Percentiles rank a stretch among this genome's conserved stretches.
These are phyloP conservation scores for Tenrec ecaudatus DNA, from an alignment of 2,113 vertebrate species.

Conservation along the genomic window DNA sequence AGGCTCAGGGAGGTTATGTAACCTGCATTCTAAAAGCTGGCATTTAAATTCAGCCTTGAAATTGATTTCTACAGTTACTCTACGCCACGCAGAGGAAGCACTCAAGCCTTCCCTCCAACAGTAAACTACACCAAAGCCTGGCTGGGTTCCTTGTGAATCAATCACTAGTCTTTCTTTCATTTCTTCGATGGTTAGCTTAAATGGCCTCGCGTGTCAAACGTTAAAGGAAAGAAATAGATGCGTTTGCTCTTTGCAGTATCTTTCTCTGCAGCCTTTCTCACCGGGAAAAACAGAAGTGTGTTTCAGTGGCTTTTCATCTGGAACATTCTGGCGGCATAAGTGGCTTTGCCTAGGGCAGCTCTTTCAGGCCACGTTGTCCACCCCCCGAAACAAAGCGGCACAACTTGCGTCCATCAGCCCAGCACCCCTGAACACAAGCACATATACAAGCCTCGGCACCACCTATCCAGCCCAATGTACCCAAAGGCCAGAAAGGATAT, in stretches of 20 bases:
- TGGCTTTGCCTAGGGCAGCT: background rate
- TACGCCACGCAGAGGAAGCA: background rate
- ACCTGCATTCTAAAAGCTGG: background rate
- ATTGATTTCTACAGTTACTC: background rate
- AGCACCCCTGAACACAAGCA: background rate
- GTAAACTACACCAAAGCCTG: background rate
- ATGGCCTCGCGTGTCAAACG: background rate
- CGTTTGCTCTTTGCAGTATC: background rate
- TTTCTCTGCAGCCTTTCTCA: background rate
- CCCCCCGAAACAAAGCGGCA: background rate
- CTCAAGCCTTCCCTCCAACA: background rate
- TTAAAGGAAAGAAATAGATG: background rate
- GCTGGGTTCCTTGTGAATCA: background rate
- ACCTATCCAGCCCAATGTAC: background rate
- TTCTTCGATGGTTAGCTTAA: slow-evolving; percentile 36
- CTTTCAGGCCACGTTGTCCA: background rate
- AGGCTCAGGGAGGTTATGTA: background rate
- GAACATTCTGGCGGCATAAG: background rate
- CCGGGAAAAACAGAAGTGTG: background rate
- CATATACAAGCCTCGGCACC: background rate
- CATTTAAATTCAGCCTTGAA: background rate
- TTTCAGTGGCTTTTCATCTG: slow-evolving; percentile 10
- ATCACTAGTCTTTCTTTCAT: background rate
- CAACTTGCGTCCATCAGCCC: background rate
- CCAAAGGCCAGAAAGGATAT: background rate